These are phyloP conservation scores for Steinernema scapterisci DNA, from an alignment of 2,888 invertebrate genomes.

Conservation along the genomic window DNA sequence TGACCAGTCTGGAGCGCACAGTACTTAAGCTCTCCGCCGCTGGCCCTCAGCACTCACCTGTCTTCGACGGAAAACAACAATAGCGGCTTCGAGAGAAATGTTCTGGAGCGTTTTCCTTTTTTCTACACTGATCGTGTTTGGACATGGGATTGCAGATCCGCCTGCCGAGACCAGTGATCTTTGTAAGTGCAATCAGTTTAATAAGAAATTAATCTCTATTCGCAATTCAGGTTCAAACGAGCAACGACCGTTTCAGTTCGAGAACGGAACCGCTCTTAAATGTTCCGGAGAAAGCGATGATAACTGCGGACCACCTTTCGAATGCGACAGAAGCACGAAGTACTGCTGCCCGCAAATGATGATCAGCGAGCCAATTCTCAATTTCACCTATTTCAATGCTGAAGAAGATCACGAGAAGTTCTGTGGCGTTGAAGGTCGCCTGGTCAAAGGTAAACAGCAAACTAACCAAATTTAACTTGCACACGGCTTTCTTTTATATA, in stretches of 20 bases:
- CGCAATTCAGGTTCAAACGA: constrained; percentile 30
- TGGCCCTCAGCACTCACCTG: neutral
- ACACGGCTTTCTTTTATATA: no score
- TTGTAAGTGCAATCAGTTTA: constrained; percentile 24
- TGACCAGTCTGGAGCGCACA: constrained; percentile 18
- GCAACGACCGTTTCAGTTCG: constrained; percentile 28
- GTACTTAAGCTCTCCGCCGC: constrained; percentile 16
- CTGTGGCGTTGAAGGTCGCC: constrained; percentile 37
- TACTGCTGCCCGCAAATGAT: constrained; percentile 33
- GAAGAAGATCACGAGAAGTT: constrained; percentile 37
- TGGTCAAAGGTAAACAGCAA: constrained; percentile 36
- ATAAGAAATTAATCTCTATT: no score
- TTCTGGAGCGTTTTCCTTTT: neutral
- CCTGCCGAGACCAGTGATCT: neutral
- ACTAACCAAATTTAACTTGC: neutral
- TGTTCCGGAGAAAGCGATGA: constrained; percentile 17
- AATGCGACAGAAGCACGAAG: constrained; percentile 33
- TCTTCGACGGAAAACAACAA: constrained; percentile 17
- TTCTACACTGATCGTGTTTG: neutral
- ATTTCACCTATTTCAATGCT: constrained; percentile 34
- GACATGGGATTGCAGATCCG: neutral
- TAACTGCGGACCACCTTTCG: constrained; percentile 29
- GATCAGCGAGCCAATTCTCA: constrained; percentile 6
- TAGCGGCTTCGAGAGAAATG: constrained; percentile 8
- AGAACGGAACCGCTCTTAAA: constrained; percentile 20